Evolutionary conservation across 2,888 invertebrate species (phyloP).

Genomic region (Drosophila prolongata): DNA sequence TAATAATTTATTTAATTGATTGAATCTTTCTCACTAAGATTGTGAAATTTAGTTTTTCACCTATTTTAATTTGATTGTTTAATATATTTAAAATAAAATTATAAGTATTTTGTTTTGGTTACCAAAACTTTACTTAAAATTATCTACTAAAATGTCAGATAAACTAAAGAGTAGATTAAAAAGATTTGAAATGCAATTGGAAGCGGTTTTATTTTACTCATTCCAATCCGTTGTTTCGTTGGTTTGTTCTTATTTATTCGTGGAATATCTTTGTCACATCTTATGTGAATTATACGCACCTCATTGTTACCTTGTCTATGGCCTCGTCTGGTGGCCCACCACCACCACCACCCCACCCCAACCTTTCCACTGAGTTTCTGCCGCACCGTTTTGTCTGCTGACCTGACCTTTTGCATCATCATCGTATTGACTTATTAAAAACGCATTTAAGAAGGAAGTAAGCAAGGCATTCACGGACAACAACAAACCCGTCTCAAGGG

Average conservation of each 20-base stretch:
- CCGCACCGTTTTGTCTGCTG: conserved; percentile 62
- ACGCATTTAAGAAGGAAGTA: conserved; percentile 54
- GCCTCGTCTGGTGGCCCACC: conserved; percentile 37
- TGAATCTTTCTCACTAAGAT: too few species aligned
- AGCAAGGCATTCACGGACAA: conserved; percentile 37
- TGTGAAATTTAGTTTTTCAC: too few species aligned
- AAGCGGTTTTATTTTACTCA: conserved; percentile 14
- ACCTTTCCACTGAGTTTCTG: conserved; percentile 41
- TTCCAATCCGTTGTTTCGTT: conserved; percentile 6
- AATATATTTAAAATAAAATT: too few species aligned
- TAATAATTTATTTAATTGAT: too few species aligned
- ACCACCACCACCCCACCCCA: conserved; percentile 8
- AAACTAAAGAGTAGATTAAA: too few species aligned
- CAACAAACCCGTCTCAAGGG: conserved; percentile 66
- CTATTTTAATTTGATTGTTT: too few species aligned
- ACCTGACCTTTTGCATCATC: conserved; percentile 77
- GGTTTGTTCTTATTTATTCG: conserved; percentile 15
- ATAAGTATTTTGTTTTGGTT: too few species aligned
- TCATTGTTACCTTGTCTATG: conserved; percentile 59
- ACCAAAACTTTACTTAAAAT: too few species aligned
- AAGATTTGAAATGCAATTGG: not conserved
- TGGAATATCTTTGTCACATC: conserved; percentile 23
- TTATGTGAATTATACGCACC: conserved; percentile 24
- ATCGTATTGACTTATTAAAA: conserved; percentile 75
- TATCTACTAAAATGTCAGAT: too few species aligned